phyloP scores from a whole-genome alignment of 2,113 vertebrate genomes.

The Dicerorhinus sumatrensis region DNA sequence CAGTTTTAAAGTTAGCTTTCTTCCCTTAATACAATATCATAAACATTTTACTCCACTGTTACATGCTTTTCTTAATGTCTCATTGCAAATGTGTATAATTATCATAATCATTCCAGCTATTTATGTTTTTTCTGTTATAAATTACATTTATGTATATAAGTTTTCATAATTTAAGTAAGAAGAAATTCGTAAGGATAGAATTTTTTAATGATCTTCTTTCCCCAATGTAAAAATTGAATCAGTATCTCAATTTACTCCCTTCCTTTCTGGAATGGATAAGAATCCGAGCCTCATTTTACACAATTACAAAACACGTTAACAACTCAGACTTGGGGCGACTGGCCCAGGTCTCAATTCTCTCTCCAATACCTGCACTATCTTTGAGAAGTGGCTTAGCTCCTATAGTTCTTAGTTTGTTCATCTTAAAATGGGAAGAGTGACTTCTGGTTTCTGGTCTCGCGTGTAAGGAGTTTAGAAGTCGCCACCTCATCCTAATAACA shows the following conservation, averaged over 20 bases:
- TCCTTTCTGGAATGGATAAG: not conserved
- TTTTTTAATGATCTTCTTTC: not conserved
- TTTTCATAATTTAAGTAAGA: constrained; percentile 42
- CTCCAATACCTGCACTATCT: not conserved
- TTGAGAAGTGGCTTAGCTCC: not conserved
- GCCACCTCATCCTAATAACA: not conserved
- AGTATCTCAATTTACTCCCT: not conserved
- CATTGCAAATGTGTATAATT: not conserved
- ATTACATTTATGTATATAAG: not conserved
- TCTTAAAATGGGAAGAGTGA: not conserved
- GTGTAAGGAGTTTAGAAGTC: not conserved
- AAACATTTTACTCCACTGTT: not conserved
- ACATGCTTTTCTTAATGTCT: not conserved
- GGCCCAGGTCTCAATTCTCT: not conserved
- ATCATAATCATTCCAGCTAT: not conserved
- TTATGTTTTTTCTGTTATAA: not conserved
- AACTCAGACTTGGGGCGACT: not conserved
- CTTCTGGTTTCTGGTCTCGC: not conserved
- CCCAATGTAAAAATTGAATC: not conserved
- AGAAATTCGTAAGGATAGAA: not conserved
- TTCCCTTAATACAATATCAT: not conserved
- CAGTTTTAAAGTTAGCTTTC: not conserved
- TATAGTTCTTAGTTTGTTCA: not conserved
- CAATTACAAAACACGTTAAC: not conserved
- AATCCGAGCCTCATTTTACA: not conserved